Evolutionary conservation across 1,140 invertebrate species (phyloP).

Genomic region (Polypedilum pembai): DNA sequence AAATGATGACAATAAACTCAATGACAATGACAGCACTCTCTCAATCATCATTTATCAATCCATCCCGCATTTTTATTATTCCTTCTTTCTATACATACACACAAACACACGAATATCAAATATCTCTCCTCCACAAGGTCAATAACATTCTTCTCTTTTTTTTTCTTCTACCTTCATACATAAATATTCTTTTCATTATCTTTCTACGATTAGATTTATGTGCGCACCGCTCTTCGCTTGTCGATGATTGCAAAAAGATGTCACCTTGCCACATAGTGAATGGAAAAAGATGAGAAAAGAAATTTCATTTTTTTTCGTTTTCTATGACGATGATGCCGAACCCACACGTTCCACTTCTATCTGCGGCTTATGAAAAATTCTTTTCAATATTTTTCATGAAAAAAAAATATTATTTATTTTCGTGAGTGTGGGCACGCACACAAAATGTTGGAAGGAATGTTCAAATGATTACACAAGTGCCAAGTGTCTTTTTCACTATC

Average conservation of each 20-base stretch:
- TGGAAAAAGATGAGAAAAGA: background rate
- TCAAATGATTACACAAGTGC: background rate
- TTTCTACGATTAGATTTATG: background rate
- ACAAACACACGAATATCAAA: background rate
- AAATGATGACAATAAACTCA: no score
- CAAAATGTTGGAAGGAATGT: background rate
- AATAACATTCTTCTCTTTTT: background rate
- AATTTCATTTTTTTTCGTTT: background rate
- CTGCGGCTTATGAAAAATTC: background rate
- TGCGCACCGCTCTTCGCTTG: background rate
- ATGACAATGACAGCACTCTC: no score
- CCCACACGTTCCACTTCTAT: background rate
- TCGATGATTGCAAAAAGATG: slow-evolving; percentile 1
- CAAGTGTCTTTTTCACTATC: background rate
- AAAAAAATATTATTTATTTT: no score
- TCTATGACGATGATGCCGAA: background rate
- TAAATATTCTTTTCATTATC: background rate
- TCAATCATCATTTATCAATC: no score
- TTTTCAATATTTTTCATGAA: no score
- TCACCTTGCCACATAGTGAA: background rate
- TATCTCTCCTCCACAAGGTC: background rate
- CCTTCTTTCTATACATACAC: background rate
- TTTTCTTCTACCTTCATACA: background rate
- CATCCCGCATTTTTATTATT: no score
- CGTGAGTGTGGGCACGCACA: background rate